Percentiles rank a stretch among this genome's conserved stretches.
Conservation (phyloP, 64 coral and sea anemone species). For the Montipora sp. region DNA sequence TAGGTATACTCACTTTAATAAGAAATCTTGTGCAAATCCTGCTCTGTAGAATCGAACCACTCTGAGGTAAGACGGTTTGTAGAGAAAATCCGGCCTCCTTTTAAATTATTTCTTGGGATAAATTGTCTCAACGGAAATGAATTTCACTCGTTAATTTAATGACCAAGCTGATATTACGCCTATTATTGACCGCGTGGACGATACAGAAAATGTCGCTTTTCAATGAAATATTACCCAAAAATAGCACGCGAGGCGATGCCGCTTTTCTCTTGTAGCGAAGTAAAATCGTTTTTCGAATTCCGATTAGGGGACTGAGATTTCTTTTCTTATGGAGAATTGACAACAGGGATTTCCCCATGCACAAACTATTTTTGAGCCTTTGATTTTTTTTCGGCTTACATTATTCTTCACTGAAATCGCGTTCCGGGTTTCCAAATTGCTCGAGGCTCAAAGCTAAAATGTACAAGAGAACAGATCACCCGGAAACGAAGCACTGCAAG, state of each 20-base stretch:
- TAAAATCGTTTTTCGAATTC: not conserved
- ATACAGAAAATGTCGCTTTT: not conserved
- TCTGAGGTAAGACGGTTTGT: not conserved
- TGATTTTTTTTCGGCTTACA: not conserved
- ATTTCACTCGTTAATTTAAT: not conserved
- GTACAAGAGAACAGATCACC: not conserved
- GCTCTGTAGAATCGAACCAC: not conserved
- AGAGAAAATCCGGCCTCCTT: not conserved
- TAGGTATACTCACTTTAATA: not conserved
- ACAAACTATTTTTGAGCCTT: not conserved
- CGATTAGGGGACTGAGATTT: not conserved
- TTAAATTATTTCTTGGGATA: not conserved
- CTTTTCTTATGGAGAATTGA: not conserved
- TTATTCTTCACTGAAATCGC: not conserved
- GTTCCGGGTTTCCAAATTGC: not conserved
- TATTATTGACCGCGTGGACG: not conserved
- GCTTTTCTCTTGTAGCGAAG: not conserved
- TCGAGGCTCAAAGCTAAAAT: not conserved
- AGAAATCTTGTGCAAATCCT: not conserved
- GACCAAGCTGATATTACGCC: not conserved
- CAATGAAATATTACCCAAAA: not conserved
- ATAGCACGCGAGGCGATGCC: not conserved
- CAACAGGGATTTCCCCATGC: not conserved
- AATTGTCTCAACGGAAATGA: conserved; percentile 14
- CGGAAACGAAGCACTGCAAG: not conserved